phyloP scores from a whole-genome alignment of 2,113 vertebrate species.

The Carettochelys insculpta region DNA sequence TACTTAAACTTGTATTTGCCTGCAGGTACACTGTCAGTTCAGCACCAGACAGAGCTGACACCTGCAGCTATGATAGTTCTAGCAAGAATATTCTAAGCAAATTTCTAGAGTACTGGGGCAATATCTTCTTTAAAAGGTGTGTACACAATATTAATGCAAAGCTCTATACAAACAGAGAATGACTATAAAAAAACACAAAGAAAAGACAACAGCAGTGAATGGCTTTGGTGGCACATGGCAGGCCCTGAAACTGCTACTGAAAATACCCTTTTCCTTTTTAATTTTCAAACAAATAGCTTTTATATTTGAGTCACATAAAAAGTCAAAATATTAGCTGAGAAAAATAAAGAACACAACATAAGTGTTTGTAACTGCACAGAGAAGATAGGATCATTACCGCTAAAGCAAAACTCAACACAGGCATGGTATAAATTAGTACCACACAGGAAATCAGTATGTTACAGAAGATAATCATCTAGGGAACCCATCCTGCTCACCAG shows the following conservation, averaged over 20 bases:
- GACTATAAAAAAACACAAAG: not conserved
- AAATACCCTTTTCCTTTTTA: not conserved
- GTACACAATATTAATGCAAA: constrained; percentile 17
- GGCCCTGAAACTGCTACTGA: not conserved
- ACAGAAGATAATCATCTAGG: not conserved
- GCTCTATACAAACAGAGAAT: not conserved
- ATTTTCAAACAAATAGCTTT: not conserved
- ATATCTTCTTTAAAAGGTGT: constrained; percentile 37
- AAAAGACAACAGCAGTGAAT: constrained; percentile 23
- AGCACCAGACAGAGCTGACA: constrained; percentile 22
- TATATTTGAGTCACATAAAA: not conserved
- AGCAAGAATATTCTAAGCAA: constrained; percentile 51
- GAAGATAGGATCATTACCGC: not conserved
- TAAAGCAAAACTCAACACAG: not conserved
- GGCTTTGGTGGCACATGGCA: not conserved
- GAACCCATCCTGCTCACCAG: not conserved
- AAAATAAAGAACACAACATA: not conserved
- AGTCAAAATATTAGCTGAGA: not conserved
- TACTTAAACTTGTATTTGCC: not conserved
- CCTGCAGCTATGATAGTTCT: constrained; percentile 29
- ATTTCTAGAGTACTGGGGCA: constrained; percentile 15
- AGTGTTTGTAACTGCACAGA: not conserved
- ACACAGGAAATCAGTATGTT: not conserved
- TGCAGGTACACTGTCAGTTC: not conserved
- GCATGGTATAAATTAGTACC: not conserved